Percentiles rank a stretch among this genome's conserved stretches.
These are phyloP conservation scores for Schizopygopsis pylzovi DNA, from an alignment of 2,797 vertebrate genomes.

Conservation along the genomic window DNA sequence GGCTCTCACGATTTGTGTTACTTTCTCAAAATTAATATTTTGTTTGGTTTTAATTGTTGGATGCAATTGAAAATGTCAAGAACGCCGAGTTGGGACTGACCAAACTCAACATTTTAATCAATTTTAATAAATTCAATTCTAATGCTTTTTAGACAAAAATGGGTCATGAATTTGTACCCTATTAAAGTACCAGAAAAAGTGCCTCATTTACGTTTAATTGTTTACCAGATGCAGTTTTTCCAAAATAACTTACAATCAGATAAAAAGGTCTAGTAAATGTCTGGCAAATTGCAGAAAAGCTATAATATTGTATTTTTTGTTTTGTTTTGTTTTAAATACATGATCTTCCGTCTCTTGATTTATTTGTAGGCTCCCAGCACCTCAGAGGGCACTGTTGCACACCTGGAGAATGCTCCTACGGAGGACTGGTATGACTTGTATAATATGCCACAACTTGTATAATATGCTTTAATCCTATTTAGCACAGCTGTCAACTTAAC, in stretches of 20 bases:
- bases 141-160: background rate
- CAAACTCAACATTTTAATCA: background rate
- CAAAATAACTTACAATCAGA: background rate
- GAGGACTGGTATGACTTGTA: conserved; percentile 82
- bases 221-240: background rate
- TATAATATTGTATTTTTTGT: background rate
- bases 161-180: background rate
- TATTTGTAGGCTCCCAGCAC: conserved; percentile 80
- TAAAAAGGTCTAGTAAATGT: conserved; percentile 2
- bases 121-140: background rate
- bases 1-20: background rate
- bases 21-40: background rate
- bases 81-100: background rate
- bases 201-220: background rate
- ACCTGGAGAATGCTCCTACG: conserved; percentile 68
- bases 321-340: background rate
- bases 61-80: background rate
- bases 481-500: background rate
- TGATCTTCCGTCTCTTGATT: background rate
- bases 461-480: background rate
- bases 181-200: background rate
- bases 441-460: background rate
- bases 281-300: background rate
- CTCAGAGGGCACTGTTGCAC: conserved; percentile 73
- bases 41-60: background rate